A percentile compares a stretch with the other conserved stretches of the same genome.
Evolutionary conservation across 2,797 vertebrate genomes (phyloP).

Genomic region (Bufotes viridis): DNA sequence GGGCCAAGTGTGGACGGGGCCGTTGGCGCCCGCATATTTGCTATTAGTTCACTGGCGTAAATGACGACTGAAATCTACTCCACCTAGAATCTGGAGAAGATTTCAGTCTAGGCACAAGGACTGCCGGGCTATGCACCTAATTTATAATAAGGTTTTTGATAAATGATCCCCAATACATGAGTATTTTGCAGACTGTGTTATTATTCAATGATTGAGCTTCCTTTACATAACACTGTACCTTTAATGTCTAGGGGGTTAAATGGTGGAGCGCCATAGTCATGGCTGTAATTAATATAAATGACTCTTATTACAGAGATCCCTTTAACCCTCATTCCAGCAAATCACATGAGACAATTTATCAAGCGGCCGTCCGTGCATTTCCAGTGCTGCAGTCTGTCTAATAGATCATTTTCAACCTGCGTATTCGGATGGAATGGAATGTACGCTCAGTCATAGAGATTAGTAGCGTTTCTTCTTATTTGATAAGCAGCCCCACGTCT

Average conservation of each 20-base stretch:
- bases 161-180: too few species aligned
- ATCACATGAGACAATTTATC: slow-evolving; percentile 14
- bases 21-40: too few species aligned
- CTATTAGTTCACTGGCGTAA: too few species aligned
- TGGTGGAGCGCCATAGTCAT: not conserved
- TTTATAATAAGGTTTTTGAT: too few species aligned
- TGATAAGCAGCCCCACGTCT: not conserved
- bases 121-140: too few species aligned
- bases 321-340: not conserved
- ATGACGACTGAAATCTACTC: too few species aligned
- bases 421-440: not conserved
- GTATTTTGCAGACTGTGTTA: not conserved
- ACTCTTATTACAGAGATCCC: slow-evolving; percentile 12
- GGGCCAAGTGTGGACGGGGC: too few species aligned
- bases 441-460: not conserved
- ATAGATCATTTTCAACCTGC: not conserved
- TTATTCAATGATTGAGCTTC: not conserved
- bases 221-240: not conserved
- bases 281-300: slow-evolving; percentile 25
- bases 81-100: too few species aligned
- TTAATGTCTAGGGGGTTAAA: not conserved
- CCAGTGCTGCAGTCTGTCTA: not conserved
- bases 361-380: not conserved
- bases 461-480: not conserved
- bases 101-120: too few species aligned